Conservation (phyloP, 2,888 invertebrate genomes). For the Rhodophaea formosa region DNA sequence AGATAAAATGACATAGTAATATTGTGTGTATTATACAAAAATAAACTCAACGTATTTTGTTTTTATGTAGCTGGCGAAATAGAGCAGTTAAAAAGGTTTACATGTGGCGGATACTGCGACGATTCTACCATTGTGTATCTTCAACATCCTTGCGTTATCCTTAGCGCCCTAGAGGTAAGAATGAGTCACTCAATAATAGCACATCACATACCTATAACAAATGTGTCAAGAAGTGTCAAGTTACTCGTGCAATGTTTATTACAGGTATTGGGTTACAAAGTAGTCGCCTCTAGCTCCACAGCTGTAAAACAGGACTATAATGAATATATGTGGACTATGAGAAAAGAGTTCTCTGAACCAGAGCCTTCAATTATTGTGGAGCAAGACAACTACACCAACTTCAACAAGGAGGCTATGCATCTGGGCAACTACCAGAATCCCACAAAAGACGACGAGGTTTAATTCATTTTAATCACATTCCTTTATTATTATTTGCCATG, state of each 20-base stretch:
- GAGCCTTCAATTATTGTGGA: slow-evolving; percentile 86
- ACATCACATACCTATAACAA: neutral
- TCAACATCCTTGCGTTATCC: slow-evolving; percentile 92
- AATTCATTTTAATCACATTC: slow-evolving; percentile 37
- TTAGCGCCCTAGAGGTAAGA: slow-evolving; percentile 89
- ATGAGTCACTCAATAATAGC: slow-evolving; percentile 14
- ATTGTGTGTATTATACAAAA: no score
- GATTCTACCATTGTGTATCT: slow-evolving; percentile 92
- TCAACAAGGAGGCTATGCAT: slow-evolving; percentile 81
- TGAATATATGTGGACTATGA: slow-evolving; percentile 97
- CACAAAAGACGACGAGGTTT: slow-evolving; percentile 72
- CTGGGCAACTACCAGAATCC: slow-evolving; percentile 64
- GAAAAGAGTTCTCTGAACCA: slow-evolving; percentile 92
- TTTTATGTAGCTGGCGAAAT: slow-evolving; percentile 86
- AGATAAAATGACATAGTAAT: slow-evolving; percentile 16
- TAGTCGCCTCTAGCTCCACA: slow-evolving; percentile 92
- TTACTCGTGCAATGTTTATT: slow-evolving; percentile 32
- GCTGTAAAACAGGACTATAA: slow-evolving; percentile 93
- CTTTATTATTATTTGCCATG: slow-evolving; percentile 43
- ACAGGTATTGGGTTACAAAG: slow-evolving; percentile 91
- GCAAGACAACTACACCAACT: slow-evolving; percentile 83
- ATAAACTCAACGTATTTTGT: neutral
- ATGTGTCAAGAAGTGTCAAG: neutral
- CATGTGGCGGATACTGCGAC: slow-evolving; percentile 91
- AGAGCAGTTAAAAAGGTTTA: slow-evolving; percentile 90